Evolutionary conservation across 1,140 invertebrate genomes (phyloP), one percentile per base, ranked within the genome.

Genomic region (Bombus confusus): DNA sequence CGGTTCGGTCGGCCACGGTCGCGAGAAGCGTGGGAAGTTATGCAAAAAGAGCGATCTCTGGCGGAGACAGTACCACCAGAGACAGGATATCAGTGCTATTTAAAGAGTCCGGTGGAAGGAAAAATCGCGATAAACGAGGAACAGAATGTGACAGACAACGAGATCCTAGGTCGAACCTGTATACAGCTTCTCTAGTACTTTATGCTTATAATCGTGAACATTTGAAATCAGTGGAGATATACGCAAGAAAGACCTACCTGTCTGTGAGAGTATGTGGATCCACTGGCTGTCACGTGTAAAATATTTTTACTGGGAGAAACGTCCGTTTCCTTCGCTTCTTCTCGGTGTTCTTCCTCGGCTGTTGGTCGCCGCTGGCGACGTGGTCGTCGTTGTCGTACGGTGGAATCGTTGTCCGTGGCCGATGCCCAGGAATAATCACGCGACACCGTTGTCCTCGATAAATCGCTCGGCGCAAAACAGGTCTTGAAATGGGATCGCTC

Each of bases 21-120:
- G 59, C 64, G 76, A 25, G 57, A 85, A 76, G 88, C 91, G 91
- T 91, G 88, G 91, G 90, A 93, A 91, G 87, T 91, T 91, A 90
- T 88, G 89, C 91, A 88, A 89, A 91, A 91, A 92, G 86, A 86
- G 66, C 74, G 66, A 85, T 83, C 57, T 57, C 75, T 47, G 34
- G 83, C 37, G 39, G 83, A 85, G 86, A 90, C 86, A 80, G 66
- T 41, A n/a, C 28, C 13, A 13, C 3, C 25, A 59, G 22, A 31
- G 59, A 47, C 68, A 22, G 75, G 79, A 75, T 85, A 83, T 80
- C 71, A 28, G 68, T 62, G 68, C 68, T 73, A 4, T 71, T 31
- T 43, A 80, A 64, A 28, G 28, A n/a, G 37, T 18, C 3, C 12
- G 25, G 43, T 31, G 22, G 71, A 83, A 66, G 66, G 57, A 47